Evolutionary conservation across 2,113 vertebrate species (phyloP).

Genomic region (Falcunculus frontatus): DNA sequence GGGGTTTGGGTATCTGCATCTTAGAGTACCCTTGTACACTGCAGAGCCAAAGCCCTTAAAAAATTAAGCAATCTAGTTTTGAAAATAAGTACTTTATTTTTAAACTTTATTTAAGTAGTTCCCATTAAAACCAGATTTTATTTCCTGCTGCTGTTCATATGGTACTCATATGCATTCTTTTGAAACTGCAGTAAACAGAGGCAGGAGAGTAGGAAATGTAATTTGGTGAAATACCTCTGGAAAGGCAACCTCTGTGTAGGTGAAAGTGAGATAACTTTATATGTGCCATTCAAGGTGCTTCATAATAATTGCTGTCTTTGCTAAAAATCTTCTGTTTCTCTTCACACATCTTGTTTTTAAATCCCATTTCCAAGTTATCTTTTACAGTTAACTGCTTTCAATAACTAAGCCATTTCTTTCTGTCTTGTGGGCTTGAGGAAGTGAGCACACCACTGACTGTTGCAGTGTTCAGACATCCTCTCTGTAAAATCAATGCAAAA

Average conservation of each 20-base stretch:
- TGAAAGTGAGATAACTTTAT: neutral
- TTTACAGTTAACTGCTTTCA: neutral
- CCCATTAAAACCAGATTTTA: conserved; percentile 35
- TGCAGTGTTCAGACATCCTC: neutral
- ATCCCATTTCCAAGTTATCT: neutral
- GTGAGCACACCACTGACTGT: neutral
- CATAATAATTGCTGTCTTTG: neutral
- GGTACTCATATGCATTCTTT: neutral
- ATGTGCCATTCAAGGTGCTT: neutral
- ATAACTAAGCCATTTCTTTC: neutral
- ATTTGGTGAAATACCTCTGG: neutral
- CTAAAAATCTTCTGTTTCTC: neutral
- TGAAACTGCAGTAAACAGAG: neutral
- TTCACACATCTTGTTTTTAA: neutral
- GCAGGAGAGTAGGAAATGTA: neutral
- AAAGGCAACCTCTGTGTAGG: neutral
- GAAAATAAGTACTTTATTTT: conserved; percentile 60
- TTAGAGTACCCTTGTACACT: conserved; percentile 54
- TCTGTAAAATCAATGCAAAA: neutral
- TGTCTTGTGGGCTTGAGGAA: neutral
- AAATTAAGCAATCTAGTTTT: conserved; percentile 59
- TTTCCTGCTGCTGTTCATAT: conserved; percentile 32
- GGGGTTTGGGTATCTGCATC: conserved; percentile 49
- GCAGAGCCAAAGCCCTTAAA: conserved; percentile 53
- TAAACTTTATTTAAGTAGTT: conserved; percentile 54